These are phyloP conservation scores for Damaliscus lunatus DNA, from an alignment of 2,113 vertebrate species.

Conservation along the genomic window DNA sequence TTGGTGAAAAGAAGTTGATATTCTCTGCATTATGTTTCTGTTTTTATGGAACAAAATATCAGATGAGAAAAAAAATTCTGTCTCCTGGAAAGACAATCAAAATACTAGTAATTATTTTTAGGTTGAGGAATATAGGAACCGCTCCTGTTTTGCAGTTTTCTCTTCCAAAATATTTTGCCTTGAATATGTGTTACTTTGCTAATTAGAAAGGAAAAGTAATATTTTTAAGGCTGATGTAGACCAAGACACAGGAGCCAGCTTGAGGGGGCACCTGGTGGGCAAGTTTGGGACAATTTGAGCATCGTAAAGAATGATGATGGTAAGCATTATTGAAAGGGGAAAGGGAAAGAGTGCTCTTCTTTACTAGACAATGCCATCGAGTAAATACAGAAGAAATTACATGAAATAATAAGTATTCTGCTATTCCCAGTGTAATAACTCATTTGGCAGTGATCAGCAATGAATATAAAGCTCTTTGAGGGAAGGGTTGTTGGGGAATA, in stretches of 20 bases:
- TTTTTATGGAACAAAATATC: neutral
- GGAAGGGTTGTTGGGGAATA: neutral
- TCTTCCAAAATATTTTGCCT: neutral
- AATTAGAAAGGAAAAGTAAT: neutral
- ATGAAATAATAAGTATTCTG: neutral
- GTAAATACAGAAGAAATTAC: neutral
- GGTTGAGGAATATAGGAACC: neutral
- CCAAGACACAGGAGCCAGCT: neutral
- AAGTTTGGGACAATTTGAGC: neutral
- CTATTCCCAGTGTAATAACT: neutral
- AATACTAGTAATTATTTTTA: constrained; percentile 25
- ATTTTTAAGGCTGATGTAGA: neutral
- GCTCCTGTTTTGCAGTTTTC: neutral
- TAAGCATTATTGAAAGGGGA: neutral
- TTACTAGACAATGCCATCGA: neutral
- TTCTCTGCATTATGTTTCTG: neutral
- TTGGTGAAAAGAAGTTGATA: neutral
- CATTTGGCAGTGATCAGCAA: neutral
- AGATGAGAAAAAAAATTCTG: neutral
- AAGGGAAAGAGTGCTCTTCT: neutral
- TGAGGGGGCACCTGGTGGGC: neutral
- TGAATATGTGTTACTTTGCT: constrained; percentile 21
- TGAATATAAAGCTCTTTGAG: neutral
- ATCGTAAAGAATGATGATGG: neutral
- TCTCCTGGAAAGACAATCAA: neutral